phyloP scores from a whole-genome alignment of 2,888 invertebrate genomes.

The Latrodectus elegans region DNA sequence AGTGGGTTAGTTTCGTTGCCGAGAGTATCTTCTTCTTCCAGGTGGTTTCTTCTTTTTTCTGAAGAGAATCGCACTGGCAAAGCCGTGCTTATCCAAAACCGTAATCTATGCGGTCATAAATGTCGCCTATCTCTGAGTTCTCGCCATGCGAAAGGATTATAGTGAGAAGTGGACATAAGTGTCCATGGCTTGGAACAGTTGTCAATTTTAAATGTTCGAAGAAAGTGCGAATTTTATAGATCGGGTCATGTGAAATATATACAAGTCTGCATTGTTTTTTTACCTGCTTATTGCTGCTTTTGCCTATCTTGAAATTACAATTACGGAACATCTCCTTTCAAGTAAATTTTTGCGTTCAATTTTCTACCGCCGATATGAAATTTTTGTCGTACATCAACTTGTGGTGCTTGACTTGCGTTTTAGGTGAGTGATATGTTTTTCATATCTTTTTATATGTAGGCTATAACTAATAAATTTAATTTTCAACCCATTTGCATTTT shows the following conservation, averaged over 20 bases:
- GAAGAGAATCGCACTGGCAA: background rate
- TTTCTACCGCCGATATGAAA: slow-evolving; percentile 13
- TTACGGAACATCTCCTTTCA: background rate
- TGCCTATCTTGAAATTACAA: slow-evolving; percentile 10
- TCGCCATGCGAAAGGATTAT: slow-evolving; percentile 54
- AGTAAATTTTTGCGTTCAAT: too few relatives aligned
- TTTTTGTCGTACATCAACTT: slow-evolving; percentile 9
- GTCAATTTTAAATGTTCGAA: slow-evolving; percentile 39
- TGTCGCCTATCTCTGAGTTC: slow-evolving; percentile 4
- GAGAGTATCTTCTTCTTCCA: background rate
- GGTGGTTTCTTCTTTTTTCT: background rate
- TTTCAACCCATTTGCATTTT: too few relatives aligned
- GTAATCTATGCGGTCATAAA: slow-evolving; percentile 29
- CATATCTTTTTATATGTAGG: too few relatives aligned
- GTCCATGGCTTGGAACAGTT: slow-evolving; percentile 20
- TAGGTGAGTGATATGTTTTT: slow-evolving; percentile 28
- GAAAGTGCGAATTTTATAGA: slow-evolving; percentile 6
- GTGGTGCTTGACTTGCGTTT: slow-evolving; percentile 27
- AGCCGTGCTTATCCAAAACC: background rate
- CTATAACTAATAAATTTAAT: too few relatives aligned
- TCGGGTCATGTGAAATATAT: slow-evolving; percentile 45
- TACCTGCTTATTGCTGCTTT: slow-evolving; percentile 51
- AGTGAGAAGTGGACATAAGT: slow-evolving; percentile 22
- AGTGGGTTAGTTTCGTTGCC: background rate
- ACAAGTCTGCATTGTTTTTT: slow-evolving; percentile 53